Conservation (phyloP, 2,888 invertebrate species). For the Bugulina stolonifera region DNA sequence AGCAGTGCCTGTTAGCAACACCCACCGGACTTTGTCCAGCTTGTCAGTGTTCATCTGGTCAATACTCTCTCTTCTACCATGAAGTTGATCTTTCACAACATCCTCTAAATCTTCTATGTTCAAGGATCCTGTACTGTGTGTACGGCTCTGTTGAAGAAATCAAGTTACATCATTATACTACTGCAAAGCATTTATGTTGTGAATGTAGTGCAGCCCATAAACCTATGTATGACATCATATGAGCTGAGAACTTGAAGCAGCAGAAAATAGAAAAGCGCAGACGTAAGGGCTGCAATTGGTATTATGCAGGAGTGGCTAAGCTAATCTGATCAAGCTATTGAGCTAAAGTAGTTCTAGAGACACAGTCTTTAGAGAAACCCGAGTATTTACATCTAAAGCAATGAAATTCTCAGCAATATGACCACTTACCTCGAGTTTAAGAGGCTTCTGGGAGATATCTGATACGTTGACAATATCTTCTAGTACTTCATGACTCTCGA, state of each 20-base stretch:
- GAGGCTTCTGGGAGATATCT: slow-evolving; percentile 18
- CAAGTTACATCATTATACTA: not conserved
- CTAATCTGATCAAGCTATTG: too few relatives aligned
- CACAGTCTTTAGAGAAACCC: too few relatives aligned
- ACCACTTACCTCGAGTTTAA: slow-evolving; percentile 21
- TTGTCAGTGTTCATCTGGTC: not conserved
- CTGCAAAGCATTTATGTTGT: too few relatives aligned
- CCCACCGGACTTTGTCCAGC: slow-evolving; percentile 20
- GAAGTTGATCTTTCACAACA: slow-evolving; percentile 38
- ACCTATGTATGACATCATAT: too few relatives aligned
- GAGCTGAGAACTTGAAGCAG: too few relatives aligned
- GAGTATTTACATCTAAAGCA: too few relatives aligned
- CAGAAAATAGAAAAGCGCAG: too few relatives aligned
- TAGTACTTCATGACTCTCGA: slow-evolving; percentile 35
- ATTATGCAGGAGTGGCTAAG: too few relatives aligned
- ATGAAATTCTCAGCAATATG: too few relatives aligned
- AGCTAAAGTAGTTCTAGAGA: too few relatives aligned
- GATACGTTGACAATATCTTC: slow-evolving; percentile 24
- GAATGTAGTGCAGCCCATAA: too few relatives aligned
- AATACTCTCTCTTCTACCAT: slow-evolving; percentile 13
- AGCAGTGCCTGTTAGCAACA: not conserved
- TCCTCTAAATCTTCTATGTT: slow-evolving; percentile 14
- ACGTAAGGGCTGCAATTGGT: too few relatives aligned
- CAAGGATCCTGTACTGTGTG: slow-evolving; percentile 4
- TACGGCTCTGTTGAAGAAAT: not conserved